Conservation (phyloP, 1,140 invertebrate genomes). For the Scaptomyza hsui region DNA sequence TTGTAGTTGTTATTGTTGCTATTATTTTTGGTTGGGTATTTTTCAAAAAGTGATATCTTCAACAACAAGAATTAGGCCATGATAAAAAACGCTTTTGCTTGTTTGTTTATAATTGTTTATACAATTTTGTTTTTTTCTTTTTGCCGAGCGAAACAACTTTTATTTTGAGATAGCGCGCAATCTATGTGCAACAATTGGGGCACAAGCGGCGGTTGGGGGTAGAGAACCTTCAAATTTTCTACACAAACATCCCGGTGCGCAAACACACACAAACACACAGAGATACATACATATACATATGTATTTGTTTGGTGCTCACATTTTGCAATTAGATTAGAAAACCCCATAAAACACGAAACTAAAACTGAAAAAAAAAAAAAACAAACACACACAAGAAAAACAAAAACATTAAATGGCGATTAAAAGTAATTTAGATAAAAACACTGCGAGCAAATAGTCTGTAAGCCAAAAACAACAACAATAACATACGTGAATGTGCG, state of each 20-base stretch:
- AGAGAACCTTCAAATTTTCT: slow-evolving; percentile 39
- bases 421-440: slow-evolving; percentile 83
- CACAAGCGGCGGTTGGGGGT: slow-evolving; percentile 12
- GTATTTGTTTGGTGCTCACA: slow-evolving; percentile 41
- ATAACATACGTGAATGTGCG: slow-evolving; percentile 3
- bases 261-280: slow-evolving; percentile 23
- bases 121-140: slow-evolving; percentile 53
- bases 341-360: slow-evolving; percentile 64
- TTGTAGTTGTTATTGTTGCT: slow-evolving; percentile 29
- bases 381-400: slow-evolving; percentile 81
- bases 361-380: slow-evolving; percentile 68
- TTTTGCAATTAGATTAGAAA: slow-evolving; percentile 81
- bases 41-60: slow-evolving; percentile 65
- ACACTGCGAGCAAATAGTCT: slow-evolving; percentile 48
- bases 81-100: slow-evolving; percentile 69
- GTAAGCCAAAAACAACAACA: slow-evolving; percentile 14
- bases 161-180: slow-evolving; percentile 59
- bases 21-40: slow-evolving; percentile 35
- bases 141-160: slow-evolving; percentile 35
- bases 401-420: slow-evolving; percentile 82
- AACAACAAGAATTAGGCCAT: slow-evolving; percentile 68
- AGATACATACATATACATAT: slow-evolving; percentile 4
- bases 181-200: slow-evolving; percentile 51
- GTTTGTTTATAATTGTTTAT: slow-evolving; percentile 82
- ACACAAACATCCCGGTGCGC: slow-evolving; percentile 45